These are phyloP conservation scores for Crocuta crocuta DNA, from an alignment of 2,113 vertebrate species.

Conservation along the genomic window DNA sequence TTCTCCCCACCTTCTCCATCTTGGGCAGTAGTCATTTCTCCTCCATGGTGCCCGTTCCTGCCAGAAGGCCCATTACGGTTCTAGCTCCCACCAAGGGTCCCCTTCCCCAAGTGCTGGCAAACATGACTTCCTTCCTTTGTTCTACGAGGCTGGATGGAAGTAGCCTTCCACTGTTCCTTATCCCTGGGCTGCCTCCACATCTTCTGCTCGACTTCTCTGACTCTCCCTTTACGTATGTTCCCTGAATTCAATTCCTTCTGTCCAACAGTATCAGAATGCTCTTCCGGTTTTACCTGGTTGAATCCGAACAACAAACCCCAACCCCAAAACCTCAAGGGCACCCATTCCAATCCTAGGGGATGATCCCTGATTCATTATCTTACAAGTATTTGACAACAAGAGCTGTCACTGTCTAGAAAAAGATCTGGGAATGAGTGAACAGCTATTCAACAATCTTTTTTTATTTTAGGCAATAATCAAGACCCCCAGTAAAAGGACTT, in stretches of 20 bases:
- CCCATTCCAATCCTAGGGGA: background rate
- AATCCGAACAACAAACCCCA: background rate
- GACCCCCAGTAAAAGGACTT: background rate
- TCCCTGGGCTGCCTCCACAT: background rate
- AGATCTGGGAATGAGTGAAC: background rate
- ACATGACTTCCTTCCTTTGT: background rate
- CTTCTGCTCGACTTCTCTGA: background rate
- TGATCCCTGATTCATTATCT: background rate
- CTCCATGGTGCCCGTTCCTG: background rate
- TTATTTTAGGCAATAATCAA: background rate
- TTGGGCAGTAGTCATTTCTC: background rate
- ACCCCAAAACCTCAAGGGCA: background rate
- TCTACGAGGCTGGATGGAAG: background rate
- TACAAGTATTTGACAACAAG: background rate
- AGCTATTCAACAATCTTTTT: background rate
- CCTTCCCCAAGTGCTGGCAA: rapidly evolving
- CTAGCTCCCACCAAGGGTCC: background rate
- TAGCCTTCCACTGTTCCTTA: background rate
- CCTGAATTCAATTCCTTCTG: background rate
- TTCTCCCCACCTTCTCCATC: background rate
- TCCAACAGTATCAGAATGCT: background rate
- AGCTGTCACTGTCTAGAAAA: background rate
- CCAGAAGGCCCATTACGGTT: background rate
- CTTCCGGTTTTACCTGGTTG: background rate
- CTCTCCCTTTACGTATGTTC: background rate